These are phyloP conservation scores for Opisthograptis luteolata DNA, from an alignment of 2,888 invertebrate genomes.

Conservation along the genomic window DNA sequence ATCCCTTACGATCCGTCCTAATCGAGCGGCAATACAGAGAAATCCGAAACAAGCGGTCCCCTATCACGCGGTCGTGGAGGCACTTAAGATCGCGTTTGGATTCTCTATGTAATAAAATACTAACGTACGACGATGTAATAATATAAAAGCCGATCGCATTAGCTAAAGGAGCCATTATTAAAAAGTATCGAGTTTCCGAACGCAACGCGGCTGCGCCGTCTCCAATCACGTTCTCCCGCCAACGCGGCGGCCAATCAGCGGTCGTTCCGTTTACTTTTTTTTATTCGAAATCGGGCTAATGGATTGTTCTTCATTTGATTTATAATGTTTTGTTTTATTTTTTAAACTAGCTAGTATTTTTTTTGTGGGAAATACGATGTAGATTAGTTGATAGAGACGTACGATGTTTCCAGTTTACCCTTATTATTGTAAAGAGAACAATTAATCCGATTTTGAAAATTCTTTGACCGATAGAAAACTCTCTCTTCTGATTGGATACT, in stretches of 20 bases:
- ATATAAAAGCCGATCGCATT: constrained; percentile 81
- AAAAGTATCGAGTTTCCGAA: constrained; percentile 82
- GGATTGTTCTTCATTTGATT: constrained; percentile 82
- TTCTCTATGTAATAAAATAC: constrained; percentile 78
- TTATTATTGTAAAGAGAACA: too few relatives aligned
- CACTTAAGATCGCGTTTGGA: constrained; percentile 74
- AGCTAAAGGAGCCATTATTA: constrained; percentile 83
- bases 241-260: constrained; percentile 66
- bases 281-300: constrained; percentile 75
- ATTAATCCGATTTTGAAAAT: too few relatives aligned
- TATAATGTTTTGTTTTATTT: constrained; percentile 69
- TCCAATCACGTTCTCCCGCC: constrained; percentile 71
- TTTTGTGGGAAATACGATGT: constrained; percentile 1
- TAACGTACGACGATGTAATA: constrained; percentile 70
- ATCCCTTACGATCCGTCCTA: constrained; percentile 49
- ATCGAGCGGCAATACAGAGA: constrained; percentile 58
- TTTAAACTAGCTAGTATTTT: constrained; percentile 39
- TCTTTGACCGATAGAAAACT: too few relatives aligned
- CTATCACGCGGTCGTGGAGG: constrained; percentile 37
- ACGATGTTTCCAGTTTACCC: too few relatives aligned
- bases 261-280: constrained; percentile 62
- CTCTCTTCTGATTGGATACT: too few relatives aligned
- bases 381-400: too few relatives aligned
- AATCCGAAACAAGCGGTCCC: constrained; percentile 58
- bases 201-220: constrained; percentile 60